phyloP scores from a whole-genome alignment of 2,888 invertebrate genomes.

The Rhingia campestris region DNA sequence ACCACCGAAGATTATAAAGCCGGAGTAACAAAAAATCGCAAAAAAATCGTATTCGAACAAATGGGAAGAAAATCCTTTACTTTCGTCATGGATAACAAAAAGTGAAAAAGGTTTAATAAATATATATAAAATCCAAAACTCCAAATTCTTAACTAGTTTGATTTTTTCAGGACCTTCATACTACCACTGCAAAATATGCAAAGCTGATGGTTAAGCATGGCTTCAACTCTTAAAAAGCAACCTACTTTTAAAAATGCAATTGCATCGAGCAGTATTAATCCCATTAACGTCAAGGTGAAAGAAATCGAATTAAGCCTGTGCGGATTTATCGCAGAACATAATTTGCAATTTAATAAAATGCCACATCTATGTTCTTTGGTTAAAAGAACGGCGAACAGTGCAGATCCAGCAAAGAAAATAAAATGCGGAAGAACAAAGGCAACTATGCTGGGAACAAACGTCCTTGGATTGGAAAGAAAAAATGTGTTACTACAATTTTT shows the following conservation, averaged over 20 bases:
- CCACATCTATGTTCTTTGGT: background rate
- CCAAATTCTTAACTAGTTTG: too few species aligned
- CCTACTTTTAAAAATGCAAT: background rate
- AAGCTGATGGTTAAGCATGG: background rate
- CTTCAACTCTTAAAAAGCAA: background rate
- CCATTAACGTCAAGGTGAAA: background rate
- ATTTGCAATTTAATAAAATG: background rate
- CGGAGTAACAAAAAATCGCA: constrained; percentile 14
- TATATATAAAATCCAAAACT: too few species aligned
- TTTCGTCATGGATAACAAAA: too few species aligned
- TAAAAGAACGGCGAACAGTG: background rate
- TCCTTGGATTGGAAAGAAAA: background rate
- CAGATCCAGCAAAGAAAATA: background rate
- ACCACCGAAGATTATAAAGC: background rate
- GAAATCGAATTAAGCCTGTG: background rate
- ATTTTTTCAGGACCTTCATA: too few species aligned
- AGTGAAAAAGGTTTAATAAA: background rate
- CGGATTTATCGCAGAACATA: background rate
- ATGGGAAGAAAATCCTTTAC: constrained; percentile 12
- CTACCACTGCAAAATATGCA: background rate
- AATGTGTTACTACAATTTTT: background rate
- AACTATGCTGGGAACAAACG: background rate
- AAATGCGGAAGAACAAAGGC: background rate
- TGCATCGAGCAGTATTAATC: background rate
- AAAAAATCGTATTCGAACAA: constrained; percentile 12